Percentiles rank a stretch among this genome's conserved stretches.
phyloP scores from a whole-genome alignment of 35 echinoderm and acorn worm genomes.

The Ophioderma brevispina region DNA sequence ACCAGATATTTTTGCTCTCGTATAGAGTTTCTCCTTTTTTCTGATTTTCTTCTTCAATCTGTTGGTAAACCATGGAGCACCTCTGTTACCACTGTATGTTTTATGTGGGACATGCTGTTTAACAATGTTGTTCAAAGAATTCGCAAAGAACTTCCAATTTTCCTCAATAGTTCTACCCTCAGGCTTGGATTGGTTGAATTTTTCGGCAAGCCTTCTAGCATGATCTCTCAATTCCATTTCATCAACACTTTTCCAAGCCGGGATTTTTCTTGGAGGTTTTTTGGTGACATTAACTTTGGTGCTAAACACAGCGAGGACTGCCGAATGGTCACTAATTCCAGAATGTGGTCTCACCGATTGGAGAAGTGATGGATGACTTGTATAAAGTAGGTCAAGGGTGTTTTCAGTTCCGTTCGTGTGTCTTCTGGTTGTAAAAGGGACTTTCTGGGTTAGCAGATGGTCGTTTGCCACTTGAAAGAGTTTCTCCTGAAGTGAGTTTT shows the following conservation, averaged over 20 bases:
- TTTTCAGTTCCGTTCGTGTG: conserved; percentile 29
- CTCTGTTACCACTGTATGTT: neutral
- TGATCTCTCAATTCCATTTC: conserved; percentile 7
- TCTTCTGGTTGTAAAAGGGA: conserved; percentile 24
- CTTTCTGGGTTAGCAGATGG: conserved; percentile 41
- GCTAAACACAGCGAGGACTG: conserved; percentile 20
- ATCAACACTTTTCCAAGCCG: conserved; percentile 43
- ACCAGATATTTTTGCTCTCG: conserved; percentile 28
- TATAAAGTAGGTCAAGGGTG: conserved; percentile 32
- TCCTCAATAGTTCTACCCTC: conserved; percentile 11
- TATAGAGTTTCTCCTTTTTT: conserved; percentile 43
- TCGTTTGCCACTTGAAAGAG: too few species aligned
- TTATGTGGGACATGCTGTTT: neutral
- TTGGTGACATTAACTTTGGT: conserved; percentile 4
- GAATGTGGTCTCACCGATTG: conserved; percentile 5
- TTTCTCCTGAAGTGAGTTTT: neutral
- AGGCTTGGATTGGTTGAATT: conserved; percentile 15
- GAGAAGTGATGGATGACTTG: conserved; percentile 30
- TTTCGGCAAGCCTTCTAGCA: neutral
- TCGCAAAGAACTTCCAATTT: conserved; percentile 41
- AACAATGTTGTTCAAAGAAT: conserved; percentile 21
- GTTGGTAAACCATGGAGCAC: conserved; percentile 49
- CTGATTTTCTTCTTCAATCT: conserved; percentile 8
- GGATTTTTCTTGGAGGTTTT: conserved; percentile 33
- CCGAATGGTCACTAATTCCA: conserved; percentile 39